Conservation (phyloP, 2,797 vertebrate genomes). For the Enteromius anoplus region DNA sequence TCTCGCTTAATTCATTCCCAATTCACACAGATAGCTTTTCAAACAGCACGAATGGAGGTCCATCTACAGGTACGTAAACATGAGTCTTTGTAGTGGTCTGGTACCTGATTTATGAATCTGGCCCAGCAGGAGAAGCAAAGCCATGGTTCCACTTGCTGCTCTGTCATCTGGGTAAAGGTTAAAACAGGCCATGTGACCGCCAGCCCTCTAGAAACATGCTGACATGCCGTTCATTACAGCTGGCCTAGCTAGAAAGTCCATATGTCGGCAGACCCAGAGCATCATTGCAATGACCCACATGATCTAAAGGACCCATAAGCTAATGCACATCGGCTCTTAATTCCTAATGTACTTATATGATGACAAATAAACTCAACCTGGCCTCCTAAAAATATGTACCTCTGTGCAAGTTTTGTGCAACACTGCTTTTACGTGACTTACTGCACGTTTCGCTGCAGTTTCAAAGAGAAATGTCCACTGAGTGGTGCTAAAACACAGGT, state of each 20-base stretch:
- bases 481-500: too few species aligned
- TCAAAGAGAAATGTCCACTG: too few species aligned
- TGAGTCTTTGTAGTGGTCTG: not conserved
- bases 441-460: too few species aligned
- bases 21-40: not conserved
- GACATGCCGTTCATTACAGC: constrained; percentile 52
- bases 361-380: not conserved
- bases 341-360: not conserved
- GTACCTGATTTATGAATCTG: constrained; percentile 48
- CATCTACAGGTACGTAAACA: not conserved
- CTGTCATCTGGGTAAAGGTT: constrained; percentile 47
- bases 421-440: too few species aligned
- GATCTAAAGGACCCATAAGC: not conserved
- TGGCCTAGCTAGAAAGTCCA: constrained; percentile 17
- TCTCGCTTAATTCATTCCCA: not conserved
- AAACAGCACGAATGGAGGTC: not conserved
- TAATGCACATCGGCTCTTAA: not conserved
- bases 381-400: too few species aligned
- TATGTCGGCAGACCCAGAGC: constrained; percentile 11
- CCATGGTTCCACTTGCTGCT: constrained; percentile 16
- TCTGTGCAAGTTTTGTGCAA: too few species aligned
- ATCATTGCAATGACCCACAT: constrained; percentile 12
- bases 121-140: constrained; percentile 7
- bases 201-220: constrained; percentile 42
- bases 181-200: constrained; percentile 32